Conservation (phyloP, 2,888 invertebrate species). For the Dolichopus griseipennis region DNA sequence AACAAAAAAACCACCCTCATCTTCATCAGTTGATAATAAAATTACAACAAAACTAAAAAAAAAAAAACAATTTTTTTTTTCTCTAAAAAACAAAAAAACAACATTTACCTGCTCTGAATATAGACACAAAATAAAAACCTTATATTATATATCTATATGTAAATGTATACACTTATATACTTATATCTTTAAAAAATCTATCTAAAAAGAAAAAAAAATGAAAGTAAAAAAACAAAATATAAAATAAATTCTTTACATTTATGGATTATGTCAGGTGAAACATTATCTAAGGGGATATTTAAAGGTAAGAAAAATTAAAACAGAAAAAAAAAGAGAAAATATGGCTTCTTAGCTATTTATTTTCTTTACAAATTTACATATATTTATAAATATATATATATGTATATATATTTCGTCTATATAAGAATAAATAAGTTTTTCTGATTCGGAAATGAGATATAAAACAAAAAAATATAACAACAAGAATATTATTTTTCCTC, state of each 20-base stretch:
- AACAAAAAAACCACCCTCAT: background rate
- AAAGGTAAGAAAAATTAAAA: background rate
- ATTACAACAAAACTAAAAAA: background rate
- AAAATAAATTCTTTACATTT: background rate
- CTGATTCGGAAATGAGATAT: slow-evolving; percentile 3
- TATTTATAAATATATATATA: background rate
- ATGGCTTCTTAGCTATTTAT: background rate
- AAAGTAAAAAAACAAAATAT: background rate
- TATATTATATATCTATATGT: background rate
- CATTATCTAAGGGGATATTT: slow-evolving; percentile 2
- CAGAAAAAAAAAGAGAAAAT: background rate
- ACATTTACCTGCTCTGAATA: background rate
- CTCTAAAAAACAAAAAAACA: too few relatives aligned
- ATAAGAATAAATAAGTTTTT: background rate
- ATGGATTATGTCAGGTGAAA: slow-evolving; percentile 4
- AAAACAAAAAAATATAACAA: background rate
- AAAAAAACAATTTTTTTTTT: background rate
- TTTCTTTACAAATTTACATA: too few relatives aligned
- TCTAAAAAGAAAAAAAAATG: background rate
- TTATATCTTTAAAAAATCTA: background rate
- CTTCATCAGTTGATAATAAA: background rate
- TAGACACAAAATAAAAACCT: background rate
- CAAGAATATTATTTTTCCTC: background rate
- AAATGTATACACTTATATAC: too few relatives aligned
- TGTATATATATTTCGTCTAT: background rate